Evolutionary conservation across 1,140 invertebrate species (phyloP), one percentile per base, ranked within the genome.

Genomic region (Drosophila melanica): DNA sequence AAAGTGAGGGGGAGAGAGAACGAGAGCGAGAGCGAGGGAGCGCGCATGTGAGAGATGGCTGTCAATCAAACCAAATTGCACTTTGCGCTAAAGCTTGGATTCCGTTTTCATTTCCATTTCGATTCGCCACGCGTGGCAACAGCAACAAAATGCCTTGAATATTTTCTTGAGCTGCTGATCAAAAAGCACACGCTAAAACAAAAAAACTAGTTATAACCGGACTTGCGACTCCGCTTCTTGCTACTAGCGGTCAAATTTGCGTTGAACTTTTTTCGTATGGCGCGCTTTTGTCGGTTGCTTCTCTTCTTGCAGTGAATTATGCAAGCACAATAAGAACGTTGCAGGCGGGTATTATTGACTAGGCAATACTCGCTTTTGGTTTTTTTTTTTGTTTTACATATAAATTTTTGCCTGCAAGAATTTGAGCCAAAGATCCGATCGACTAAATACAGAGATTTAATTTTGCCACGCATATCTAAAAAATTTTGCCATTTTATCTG

Each of bases 11-110:
- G 33, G 27, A 14, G 9, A 44, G 39, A 3, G 18, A 37, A 27
- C 14, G 18, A 18, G 18, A 20, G 45, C 18, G 6, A 45, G 23
- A 7, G 18, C 1, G 39, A 27, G 54, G 5, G 9, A 18, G 41
- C 11, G 42, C 39, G 37, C 57, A 35, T 33, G 9, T 3, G 14
- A 18, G 11, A n/a, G 27, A 23, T 14, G 48, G 11, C 44, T 76
- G 82, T 82, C 82, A 86, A 86, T 82, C 79, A 89, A 71, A 59
- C n/a, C 23, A 54, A 81, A 70, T 69, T 69, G 84, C 72, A 89
- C 79, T 86, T 86, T 82, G 70, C 68, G 82, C 76, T 60, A 42
- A 62, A 51, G 63, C 75, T 59, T 50, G 66, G 50, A 72, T 69
- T 71, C 76, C 53, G 54, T 62, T 63, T 73, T 60, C 64, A 79